These are phyloP conservation scores for Cephalopterus ornatus DNA, from an alignment of 2,113 vertebrate species.

Conservation along the genomic window DNA sequence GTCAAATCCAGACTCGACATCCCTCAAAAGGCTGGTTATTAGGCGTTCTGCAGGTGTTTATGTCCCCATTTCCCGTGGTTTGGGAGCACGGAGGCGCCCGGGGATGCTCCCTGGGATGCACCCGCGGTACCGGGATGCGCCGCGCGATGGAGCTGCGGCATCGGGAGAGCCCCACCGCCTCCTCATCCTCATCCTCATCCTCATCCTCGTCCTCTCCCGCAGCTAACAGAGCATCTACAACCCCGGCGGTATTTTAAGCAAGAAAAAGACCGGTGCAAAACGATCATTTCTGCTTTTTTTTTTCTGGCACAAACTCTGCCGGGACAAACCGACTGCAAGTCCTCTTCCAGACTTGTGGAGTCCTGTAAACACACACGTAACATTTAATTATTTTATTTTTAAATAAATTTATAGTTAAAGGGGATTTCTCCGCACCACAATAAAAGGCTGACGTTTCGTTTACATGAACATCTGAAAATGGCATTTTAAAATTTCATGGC, in stretches of 20 bases:
- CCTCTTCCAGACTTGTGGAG: accelerated
- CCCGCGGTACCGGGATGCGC: neutral
- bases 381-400: neutral
- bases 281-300: accelerated
- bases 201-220: accelerated
- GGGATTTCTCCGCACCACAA: accelerated
- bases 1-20: accelerated
- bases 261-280: neutral
- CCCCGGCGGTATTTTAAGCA: accelerated
- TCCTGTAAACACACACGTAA: neutral
- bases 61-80: accelerated
- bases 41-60: accelerated
- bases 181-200: neutral
- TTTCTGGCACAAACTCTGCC: neutral
- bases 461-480: neutral
- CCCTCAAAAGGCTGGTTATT: accelerated
- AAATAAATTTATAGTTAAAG: neutral
- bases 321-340: accelerated
- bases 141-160: conserved; percentile 62
- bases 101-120: neutral
- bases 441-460: neutral
- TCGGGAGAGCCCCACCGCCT: neutral
- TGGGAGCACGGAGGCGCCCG: accelerated
- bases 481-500: accelerated
- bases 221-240: neutral